Evolutionary conservation across 2,888 invertebrate genomes (phyloP), one percentile per base, ranked within the genome.

Genomic region (Cotesia congregata): DNA sequence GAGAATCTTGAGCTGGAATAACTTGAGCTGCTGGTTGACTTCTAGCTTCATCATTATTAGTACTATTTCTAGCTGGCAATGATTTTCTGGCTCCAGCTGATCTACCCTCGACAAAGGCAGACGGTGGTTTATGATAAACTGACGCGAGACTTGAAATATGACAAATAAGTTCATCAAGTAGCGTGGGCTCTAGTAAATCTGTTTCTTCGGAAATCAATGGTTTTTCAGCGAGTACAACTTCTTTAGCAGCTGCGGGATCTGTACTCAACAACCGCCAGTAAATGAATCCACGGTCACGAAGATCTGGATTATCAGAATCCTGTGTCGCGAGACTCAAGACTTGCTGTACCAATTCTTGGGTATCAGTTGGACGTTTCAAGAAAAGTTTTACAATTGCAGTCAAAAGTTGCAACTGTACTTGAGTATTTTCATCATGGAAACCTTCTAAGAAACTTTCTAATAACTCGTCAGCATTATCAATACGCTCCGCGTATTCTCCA

Each of bases 131-230:
- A 88, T 99, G 99, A 88, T 99, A 99, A 9, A 99, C 99, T 64
- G 98, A 97, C 0, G 99, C 99, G 82, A 99, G 92, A 67, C 97
- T 97, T 79, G 98, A 98, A 87, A 99, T 99, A 90, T 99, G 99
- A 88, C 99, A 99, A 87, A 99, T 98, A 76, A 99, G 93, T 90
- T 99, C 99, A 90, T 99, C 99, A 79, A 99, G 91, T 64, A 99
- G 91, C 0, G 99, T 99, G 0, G 99, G 99, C 89, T 99, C 99
- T 82, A 99, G 90, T 67, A 99, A 91, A 91, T 99, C 99, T 0
- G 99, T 99, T 91, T 99, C 99, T 90, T 99, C 99, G 0, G 98
- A 98, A 88, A 99, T 99, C 74, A 99, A 92, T 0, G 99, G 99
- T 87, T 99, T 99, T 90, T 99, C 99, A 0, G 99, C 99, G 68